phyloP scores from a whole-genome alignment of 1,140 invertebrate species.

The Leptinotarsa defecta region DNA sequence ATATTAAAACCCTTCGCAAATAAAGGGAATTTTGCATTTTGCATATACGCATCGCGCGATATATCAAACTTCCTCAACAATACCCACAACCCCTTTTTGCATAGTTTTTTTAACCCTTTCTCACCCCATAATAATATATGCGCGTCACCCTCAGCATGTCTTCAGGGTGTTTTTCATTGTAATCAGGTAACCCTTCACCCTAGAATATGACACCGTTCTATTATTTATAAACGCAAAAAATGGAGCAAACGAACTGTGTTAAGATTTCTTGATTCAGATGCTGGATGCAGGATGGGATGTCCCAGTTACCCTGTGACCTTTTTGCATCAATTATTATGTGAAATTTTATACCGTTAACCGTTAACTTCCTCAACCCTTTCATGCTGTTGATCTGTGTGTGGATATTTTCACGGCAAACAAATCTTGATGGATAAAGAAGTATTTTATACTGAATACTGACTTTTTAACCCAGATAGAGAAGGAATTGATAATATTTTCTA shows the following conservation, averaged over 20 bases:
- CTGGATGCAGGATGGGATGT: conserved; percentile 35
- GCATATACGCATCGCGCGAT: conserved; percentile 51
- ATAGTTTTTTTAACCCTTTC: conserved; percentile 56
- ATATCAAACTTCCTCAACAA: conserved; percentile 50
- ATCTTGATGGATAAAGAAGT: not conserved
- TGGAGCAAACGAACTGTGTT: conserved; percentile 55
- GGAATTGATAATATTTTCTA: no score
- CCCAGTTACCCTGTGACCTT: conserved; percentile 40
- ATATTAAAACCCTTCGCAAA: conserved; percentile 46
- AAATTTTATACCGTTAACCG: conserved; percentile 46
- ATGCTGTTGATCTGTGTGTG: not conserved
- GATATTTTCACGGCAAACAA: not conserved
- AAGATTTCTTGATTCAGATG: conserved; percentile 48
- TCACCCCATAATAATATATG: conserved; percentile 54
- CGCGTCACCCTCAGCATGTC: conserved; percentile 52
- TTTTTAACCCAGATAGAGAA: no score
- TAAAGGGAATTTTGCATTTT: conserved; percentile 44
- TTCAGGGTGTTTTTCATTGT: conserved; percentile 56
- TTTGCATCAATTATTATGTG: conserved; percentile 48
- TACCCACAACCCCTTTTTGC: conserved; percentile 55
- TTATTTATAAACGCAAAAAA: conserved; percentile 50
- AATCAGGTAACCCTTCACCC: conserved; percentile 52
- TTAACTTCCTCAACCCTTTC: conserved; percentile 32
- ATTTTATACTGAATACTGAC: not conserved
- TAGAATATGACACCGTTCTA: conserved; percentile 55